A percentile compares a stretch with the other conserved stretches of the same genome.
Conservation (phyloP, 2,113 vertebrate species). For the Azemiops feae region DNA sequence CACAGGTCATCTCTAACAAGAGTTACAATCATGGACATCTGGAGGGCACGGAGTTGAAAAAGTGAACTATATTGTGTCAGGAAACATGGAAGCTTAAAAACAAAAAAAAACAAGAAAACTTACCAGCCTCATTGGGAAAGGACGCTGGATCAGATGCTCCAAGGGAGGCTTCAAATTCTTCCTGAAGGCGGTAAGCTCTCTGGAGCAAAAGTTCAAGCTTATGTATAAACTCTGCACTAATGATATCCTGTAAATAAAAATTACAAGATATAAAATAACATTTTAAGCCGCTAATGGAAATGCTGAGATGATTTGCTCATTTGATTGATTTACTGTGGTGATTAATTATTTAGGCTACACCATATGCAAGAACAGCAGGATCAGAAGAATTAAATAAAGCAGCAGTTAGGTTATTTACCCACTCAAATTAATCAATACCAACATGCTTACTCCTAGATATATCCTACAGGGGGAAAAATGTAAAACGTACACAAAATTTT, state of each 20-base stretch:
- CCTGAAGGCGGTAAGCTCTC: constrained; percentile 92
- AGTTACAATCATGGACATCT: not conserved
- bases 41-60: not conserved
- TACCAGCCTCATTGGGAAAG: constrained; percentile 78
- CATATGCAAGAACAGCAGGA: not conserved
- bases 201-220: constrained; percentile 92
- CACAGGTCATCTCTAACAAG: not conserved
- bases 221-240: constrained; percentile 91
- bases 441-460: not conserved
- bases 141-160: constrained; percentile 80
- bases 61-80: not conserved
- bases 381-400: not conserved
- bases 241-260: constrained; percentile 79
- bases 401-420: not conserved
- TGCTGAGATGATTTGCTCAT: not conserved
- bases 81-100: not conserved
- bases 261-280: not conserved
- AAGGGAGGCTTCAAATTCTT: constrained; percentile 91
- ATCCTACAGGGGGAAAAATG: not conserved
- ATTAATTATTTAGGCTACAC: not conserved
- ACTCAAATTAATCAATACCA: not conserved
- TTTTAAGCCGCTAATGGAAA: not conserved
- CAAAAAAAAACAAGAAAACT: constrained; percentile 48
- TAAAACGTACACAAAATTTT: not conserved
- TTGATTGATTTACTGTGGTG: not conserved